phyloP scores from a whole-genome alignment of 1,140 invertebrate genomes.

The Cydia amplana region DNA sequence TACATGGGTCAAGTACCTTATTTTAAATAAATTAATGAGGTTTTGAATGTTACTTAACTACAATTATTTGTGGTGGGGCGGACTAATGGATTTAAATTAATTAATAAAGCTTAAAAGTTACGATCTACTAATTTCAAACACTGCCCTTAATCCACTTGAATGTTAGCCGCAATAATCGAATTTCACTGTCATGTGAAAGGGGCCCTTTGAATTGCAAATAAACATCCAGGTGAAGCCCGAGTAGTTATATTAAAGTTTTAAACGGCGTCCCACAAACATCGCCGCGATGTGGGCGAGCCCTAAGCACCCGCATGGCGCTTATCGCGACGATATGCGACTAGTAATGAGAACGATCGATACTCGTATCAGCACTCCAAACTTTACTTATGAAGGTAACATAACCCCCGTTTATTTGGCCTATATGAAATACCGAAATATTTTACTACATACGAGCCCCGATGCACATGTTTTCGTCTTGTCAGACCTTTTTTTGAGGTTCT shows the following conservation, averaged over 20 bases:
- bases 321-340: slow-evolving; percentile 56
- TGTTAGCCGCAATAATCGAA: not conserved
- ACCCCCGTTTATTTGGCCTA: slow-evolving; percentile 2
- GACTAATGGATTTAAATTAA: too few relatives aligned
- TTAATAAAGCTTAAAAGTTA: not conserved
- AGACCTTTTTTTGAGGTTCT: too few relatives aligned
- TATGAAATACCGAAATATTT: not conserved
- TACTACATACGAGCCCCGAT: too few relatives aligned
- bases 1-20: too few relatives aligned
- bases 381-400: slow-evolving; percentile 59
- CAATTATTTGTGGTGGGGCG: too few relatives aligned
- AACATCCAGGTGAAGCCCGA: slow-evolving; percentile 1
- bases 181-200: not conserved
- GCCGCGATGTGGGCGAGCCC: slow-evolving; percentile 38
- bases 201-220: not conserved
- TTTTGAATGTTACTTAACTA: too few relatives aligned
- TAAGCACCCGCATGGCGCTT: slow-evolving; percentile 56
- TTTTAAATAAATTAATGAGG: too few relatives aligned
- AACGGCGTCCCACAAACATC: slow-evolving; percentile 21
- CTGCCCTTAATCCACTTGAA: not conserved
- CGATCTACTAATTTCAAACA: not conserved
- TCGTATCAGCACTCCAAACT: slow-evolving; percentile 72
- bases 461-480: too few relatives aligned
- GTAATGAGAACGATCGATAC: slow-evolving; percentile 67
- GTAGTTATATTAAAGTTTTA: slow-evolving; percentile 29